A percentile compares a stretch with the other conserved stretches of the same genome.
Conservation (phyloP, 2,113 vertebrate species). For the Nycticebus coucang region DNA sequence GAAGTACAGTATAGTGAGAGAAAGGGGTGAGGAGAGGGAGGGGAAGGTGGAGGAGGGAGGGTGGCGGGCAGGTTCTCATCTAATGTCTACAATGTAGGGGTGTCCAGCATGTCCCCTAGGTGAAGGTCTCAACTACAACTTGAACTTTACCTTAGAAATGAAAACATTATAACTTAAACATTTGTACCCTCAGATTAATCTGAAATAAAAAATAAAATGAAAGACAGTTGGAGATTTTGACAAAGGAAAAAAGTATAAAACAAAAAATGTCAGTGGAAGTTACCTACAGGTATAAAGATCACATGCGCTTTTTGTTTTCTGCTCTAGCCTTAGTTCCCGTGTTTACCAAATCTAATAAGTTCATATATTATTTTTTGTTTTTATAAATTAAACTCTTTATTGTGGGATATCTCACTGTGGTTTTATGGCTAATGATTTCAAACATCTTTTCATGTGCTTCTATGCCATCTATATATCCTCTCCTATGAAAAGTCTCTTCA, state of each 20-base stretch:
- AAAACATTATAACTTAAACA: too few relatives aligned
- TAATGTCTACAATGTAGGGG: too few relatives aligned
- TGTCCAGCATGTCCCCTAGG: too few relatives aligned
- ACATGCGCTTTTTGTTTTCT: neutral
- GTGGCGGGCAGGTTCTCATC: too few relatives aligned
- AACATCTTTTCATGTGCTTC: neutral
- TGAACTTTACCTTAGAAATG: too few relatives aligned
- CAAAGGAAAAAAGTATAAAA: neutral
- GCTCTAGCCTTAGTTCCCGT: neutral
- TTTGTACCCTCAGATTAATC: too few relatives aligned
- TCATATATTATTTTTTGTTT: neutral
- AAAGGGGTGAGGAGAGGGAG: too few relatives aligned
- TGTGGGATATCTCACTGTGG: conserved; percentile 2
- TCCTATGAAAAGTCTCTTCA: neutral
- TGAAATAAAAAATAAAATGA: too few relatives aligned
- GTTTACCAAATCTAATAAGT: conserved; percentile 29
- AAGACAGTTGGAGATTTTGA: too few relatives aligned
- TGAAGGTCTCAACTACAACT: too few relatives aligned
- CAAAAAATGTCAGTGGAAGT: neutral
- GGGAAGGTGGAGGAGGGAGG: too few relatives aligned
- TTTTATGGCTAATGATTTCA: neutral
- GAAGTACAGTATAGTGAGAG: too few relatives aligned
- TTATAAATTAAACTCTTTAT: neutral
- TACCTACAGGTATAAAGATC: neutral
- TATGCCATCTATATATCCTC: neutral